These are phyloP conservation scores for Dynastes tityus DNA, from an alignment of 2,888 invertebrate species.

Conservation along the genomic window DNA sequence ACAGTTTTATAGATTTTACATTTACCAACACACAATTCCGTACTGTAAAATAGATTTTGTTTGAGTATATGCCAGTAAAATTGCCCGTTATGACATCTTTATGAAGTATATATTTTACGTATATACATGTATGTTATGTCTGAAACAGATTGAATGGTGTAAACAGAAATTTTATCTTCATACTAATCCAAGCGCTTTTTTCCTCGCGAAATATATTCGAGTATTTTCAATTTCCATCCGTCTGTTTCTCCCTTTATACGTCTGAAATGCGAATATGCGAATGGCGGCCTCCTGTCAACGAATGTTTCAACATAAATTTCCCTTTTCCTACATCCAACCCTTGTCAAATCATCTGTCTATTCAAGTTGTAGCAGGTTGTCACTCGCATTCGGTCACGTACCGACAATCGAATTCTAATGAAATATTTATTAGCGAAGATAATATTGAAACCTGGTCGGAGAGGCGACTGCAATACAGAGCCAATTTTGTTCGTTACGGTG, in stretches of 20 bases:
- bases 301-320: slow-evolving; percentile 33
- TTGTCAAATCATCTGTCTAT: slow-evolving; percentile 31
- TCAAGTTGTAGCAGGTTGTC: slow-evolving; percentile 7
- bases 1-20: too few species aligned
- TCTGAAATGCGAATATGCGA: slow-evolving; percentile 1
- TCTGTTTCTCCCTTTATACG: neutral
- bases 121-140: too few species aligned
- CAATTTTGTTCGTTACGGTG: neutral
- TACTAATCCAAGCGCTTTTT: too few species aligned
- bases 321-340: neutral
- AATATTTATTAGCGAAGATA: slow-evolving; percentile 37
- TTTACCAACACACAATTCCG: too few species aligned
- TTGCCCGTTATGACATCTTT: too few species aligned
- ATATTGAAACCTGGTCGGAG: slow-evolving; percentile 16
- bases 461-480: neutral
- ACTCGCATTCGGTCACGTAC: slow-evolving; percentile 21
- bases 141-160: neutral
- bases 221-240: neutral
- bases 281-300: neutral
- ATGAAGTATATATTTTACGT: too few species aligned
- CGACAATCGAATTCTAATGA: slow-evolving; percentile 28
- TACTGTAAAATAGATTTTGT: too few species aligned
- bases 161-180: neutral
- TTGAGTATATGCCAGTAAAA: too few species aligned
- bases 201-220: neutral